These are phyloP conservation scores for Coccyzus lansbergi DNA, from an alignment of 2,797 vertebrate genomes.

Conservation along the genomic window DNA sequence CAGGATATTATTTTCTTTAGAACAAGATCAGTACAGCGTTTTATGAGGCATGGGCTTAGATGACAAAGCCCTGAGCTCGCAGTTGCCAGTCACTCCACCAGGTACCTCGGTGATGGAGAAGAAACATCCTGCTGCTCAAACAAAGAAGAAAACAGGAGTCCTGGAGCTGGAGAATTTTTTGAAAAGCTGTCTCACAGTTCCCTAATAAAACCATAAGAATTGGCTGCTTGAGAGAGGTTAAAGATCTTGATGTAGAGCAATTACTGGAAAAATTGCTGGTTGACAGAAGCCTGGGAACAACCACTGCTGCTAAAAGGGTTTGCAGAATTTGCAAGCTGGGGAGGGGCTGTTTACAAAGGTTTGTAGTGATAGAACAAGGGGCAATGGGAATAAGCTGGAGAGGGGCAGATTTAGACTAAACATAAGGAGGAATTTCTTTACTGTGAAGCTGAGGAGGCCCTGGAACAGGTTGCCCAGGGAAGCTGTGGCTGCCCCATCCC, in stretches of 20 bases:
- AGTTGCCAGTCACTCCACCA: background rate
- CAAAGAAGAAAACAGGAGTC: background rate
- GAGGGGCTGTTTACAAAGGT: no score
- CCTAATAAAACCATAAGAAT: background rate
- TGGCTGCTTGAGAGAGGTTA: background rate
- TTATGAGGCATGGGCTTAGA: background rate
- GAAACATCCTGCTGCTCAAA: background rate
- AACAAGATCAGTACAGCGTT: background rate
- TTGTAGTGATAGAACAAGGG: no score
- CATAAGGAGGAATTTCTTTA: no score
- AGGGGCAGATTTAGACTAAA: no score
- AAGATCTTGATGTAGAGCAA: background rate
- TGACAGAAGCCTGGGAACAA: background rate
- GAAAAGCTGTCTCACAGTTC: background rate
- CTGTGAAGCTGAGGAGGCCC: no score
- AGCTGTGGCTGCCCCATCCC: no score
- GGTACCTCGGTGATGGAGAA: background rate
- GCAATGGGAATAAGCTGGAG: no score
- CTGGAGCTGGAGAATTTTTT: background rate
- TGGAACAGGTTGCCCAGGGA: no score
- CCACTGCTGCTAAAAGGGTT: background rate
- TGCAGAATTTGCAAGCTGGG: background rate
- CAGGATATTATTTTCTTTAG: constrained; percentile 1
- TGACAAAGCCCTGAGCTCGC: background rate
- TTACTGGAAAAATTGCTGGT: background rate